Evolutionary conservation across 2,113 vertebrate genomes (phyloP).

Genomic region (Oxyura jamaicensis): DNA sequence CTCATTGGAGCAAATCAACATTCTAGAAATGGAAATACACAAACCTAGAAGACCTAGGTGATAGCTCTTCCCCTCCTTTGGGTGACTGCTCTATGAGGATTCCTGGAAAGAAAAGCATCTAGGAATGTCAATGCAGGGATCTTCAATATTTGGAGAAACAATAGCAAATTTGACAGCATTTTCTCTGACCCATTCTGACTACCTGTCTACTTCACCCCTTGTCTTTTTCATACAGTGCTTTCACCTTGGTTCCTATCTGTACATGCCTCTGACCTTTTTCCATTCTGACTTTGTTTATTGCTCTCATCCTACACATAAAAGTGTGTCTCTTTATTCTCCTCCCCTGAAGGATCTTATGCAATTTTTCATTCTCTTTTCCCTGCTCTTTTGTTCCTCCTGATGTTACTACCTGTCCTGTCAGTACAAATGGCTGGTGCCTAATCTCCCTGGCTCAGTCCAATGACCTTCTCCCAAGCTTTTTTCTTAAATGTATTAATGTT

Average conservation of each 20-base stretch:
- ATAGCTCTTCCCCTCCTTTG: not conserved
- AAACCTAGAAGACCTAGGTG: not conserved
- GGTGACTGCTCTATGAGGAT: not conserved
- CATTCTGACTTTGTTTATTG: not conserved
- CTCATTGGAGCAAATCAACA: fast-evolving
- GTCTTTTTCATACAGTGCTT: not conserved
- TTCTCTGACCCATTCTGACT: not conserved
- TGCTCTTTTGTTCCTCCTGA: not conserved
- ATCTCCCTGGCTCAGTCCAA: not conserved
- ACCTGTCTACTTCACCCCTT: not conserved
- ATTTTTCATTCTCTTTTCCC: not conserved
- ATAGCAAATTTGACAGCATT: not conserved
- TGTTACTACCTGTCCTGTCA: not conserved
- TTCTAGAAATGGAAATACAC: not conserved
- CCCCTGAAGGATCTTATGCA: not conserved
- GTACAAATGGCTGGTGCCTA: not conserved
- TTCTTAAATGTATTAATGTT: not conserved
- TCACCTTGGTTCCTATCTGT: not conserved
- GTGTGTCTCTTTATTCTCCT: not conserved
- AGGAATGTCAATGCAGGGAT: not conserved
- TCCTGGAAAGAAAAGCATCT: not conserved
- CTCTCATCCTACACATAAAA: not conserved
- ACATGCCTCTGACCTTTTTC: not conserved
- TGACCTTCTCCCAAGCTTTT: not conserved
- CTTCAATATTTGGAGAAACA: not conserved